Evolutionary conservation across 2,888 invertebrate genomes (phyloP).

Genomic region (Andrena marginata): DNA sequence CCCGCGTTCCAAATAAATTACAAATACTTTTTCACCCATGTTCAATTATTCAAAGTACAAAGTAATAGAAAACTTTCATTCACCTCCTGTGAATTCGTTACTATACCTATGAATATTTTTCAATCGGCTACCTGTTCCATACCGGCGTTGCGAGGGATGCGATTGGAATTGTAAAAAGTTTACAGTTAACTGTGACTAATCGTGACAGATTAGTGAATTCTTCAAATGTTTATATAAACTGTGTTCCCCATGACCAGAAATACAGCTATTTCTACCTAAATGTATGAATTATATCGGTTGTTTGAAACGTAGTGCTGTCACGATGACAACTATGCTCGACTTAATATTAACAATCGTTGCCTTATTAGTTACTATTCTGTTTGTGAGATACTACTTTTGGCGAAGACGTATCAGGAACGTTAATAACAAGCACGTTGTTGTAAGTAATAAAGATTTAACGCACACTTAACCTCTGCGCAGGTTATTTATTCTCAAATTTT

Average conservation of each 20-base stretch:
- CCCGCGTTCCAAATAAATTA: too few species aligned
- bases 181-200: background rate
- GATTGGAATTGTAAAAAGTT: background rate
- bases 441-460: conserved; percentile 63
- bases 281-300: conserved; percentile 6
- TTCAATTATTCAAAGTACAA: too few species aligned
- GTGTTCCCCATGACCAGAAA: background rate
- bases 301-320: background rate
- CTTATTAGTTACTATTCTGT: conserved; percentile 52
- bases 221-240: background rate
- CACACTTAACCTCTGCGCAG: conserved; percentile 31
- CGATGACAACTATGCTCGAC: conserved; percentile 29
- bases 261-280: background rate
- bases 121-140: background rate
- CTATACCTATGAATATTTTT: background rate
- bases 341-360: conserved; percentile 47
- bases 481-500: background rate
- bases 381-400: conserved; percentile 64
- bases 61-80: too few species aligned
- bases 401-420: conserved; percentile 66
- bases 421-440: conserved; percentile 78
- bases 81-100: too few species aligned
- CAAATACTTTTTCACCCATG: too few species aligned
- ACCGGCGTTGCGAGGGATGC: background rate
- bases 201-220: background rate